Percentiles rank a stretch among this genome's conserved stretches.
Evolutionary conservation across 2,888 invertebrate species (phyloP).

Genomic region (Scaptomyza flava): DNA sequence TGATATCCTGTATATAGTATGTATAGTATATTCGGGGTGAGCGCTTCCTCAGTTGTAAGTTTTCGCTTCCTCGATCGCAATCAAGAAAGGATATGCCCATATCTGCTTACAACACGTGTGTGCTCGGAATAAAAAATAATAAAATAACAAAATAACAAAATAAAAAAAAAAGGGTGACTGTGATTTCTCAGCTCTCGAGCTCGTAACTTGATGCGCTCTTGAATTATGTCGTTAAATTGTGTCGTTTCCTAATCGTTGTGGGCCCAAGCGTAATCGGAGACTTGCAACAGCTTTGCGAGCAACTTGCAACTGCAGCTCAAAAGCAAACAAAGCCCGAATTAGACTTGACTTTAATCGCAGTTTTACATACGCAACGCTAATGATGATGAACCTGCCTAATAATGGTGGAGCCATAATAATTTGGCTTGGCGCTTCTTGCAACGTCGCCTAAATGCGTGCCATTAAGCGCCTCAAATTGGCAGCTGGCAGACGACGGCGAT

Average conservation of each 20-base stretch:
- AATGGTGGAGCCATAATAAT: constrained; percentile 44
- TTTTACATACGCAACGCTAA: constrained; percentile 44
- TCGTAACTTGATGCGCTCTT: constrained; percentile 75
- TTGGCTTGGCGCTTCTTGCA: constrained; percentile 50
- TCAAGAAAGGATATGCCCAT: constrained; percentile 79
- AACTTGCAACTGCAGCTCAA: constrained; percentile 20
- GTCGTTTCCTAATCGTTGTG: constrained; percentile 76
- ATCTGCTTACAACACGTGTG: constrained; percentile 72
- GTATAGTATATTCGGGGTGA: background rate
- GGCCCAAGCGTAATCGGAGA: constrained; percentile 63
- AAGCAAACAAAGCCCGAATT: constrained; percentile 58
- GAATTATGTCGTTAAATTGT: constrained; percentile 79
- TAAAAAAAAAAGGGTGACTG: constrained; percentile 55
- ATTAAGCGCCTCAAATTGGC: constrained; percentile 76
- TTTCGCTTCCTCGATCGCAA: constrained; percentile 81
- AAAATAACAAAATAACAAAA: background rate
- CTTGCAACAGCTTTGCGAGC: constrained; percentile 19
- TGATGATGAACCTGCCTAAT: constrained; percentile 69
- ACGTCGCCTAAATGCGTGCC: constrained; percentile 49
- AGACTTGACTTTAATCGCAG: constrained; percentile 26
- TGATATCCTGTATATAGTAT: constrained; percentile 61
- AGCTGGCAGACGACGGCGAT: constrained; percentile 71
- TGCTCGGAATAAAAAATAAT: background rate
- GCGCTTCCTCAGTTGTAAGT: constrained; percentile 82
- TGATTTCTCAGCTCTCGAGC: constrained; percentile 32